Evolutionary conservation across 1,140 invertebrate genomes (phyloP).

Genomic region (Platyscapa corneri): DNA sequence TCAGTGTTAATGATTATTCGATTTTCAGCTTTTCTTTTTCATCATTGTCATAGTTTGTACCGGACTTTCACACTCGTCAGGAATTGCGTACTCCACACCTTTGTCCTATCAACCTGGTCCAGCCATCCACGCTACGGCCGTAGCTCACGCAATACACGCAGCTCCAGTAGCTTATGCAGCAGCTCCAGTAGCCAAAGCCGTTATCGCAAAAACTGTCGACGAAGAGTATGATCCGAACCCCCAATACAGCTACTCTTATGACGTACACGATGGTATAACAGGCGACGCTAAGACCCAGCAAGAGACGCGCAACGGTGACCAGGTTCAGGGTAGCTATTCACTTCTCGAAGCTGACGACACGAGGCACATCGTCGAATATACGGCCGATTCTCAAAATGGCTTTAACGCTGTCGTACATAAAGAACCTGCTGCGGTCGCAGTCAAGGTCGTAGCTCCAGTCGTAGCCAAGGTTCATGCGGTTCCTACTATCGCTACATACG

Average conservation of each 20-base stretch:
- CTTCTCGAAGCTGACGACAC: slow-evolving; percentile 77
- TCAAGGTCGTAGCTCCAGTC: slow-evolving; percentile 57
- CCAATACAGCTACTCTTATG: slow-evolving; percentile 76
- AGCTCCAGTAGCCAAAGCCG: slow-evolving; percentile 58
- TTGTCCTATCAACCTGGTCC: slow-evolving; percentile 53
- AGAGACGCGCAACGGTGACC: slow-evolving; percentile 75
- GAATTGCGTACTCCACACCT: slow-evolving; percentile 49
- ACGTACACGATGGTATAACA: slow-evolving; percentile 75
- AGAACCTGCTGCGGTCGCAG: slow-evolving; percentile 71
- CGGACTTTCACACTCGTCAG: slow-evolving; percentile 58
- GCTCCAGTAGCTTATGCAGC: slow-evolving; percentile 60
- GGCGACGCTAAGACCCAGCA: slow-evolving; percentile 76
- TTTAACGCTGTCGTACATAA: slow-evolving; percentile 78
- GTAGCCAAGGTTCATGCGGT: slow-evolving; percentile 56
- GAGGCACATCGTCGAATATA: slow-evolving; percentile 76
- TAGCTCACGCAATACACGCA: slow-evolving; percentile 44
- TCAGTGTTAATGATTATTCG: too few species aligned
- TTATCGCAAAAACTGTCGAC: slow-evolving; percentile 63
- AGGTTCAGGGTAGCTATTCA: slow-evolving; percentile 76
- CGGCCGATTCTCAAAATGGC: slow-evolving; percentile 75
- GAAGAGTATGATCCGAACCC: slow-evolving; percentile 74
- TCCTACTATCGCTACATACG: slow-evolving; percentile 51
- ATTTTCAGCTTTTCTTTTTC: slow-evolving; percentile 71
- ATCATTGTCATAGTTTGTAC: slow-evolving; percentile 71
- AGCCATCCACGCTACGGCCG: slow-evolving; percentile 24